Percentiles rank a stretch among this genome's conserved stretches.
Evolutionary conservation across 2,888 invertebrate species (phyloP).

Genomic region (Timema podura): DNA sequence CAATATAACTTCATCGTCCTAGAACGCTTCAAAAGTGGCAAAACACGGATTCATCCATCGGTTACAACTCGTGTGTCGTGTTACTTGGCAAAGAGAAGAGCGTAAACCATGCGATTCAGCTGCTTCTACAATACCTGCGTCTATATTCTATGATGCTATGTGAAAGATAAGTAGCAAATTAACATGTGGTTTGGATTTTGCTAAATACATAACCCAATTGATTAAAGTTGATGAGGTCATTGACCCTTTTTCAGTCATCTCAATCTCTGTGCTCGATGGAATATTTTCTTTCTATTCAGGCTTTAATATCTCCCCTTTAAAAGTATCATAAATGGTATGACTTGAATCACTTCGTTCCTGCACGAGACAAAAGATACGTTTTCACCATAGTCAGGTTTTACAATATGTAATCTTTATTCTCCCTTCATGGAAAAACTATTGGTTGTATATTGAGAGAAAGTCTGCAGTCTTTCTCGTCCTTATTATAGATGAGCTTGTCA

Average conservation of each 20-base stretch:
- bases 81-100: too few species aligned
- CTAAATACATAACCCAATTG: constrained; percentile 36
- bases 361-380: constrained; percentile 15
- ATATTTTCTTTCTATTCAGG: constrained; percentile 26
- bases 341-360: neutral
- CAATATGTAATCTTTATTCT: constrained; percentile 9
- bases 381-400: constrained; percentile 9
- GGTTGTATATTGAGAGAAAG: constrained; percentile 4
- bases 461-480: neutral
- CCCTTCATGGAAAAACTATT: constrained; percentile 7
- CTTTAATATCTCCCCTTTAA: constrained; percentile 20
- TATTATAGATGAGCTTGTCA: constrained; percentile 15
- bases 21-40: too few species aligned
- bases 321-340: constrained; percentile 20
- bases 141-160: too few species aligned
- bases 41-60: too few species aligned
- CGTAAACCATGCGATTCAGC: too few species aligned
- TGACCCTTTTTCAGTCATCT: constrained; percentile 37
- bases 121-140: too few species aligned
- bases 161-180: constrained; percentile 35
- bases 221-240: constrained; percentile 37
- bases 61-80: too few species aligned
- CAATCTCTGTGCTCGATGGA: constrained; percentile 33
- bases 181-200: constrained; percentile 34
- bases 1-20: too few species aligned